Evolutionary conservation across 1,140 invertebrate species (phyloP), one percentile per base, ranked within the genome.

Genomic region (Nomia melanderi): DNA sequence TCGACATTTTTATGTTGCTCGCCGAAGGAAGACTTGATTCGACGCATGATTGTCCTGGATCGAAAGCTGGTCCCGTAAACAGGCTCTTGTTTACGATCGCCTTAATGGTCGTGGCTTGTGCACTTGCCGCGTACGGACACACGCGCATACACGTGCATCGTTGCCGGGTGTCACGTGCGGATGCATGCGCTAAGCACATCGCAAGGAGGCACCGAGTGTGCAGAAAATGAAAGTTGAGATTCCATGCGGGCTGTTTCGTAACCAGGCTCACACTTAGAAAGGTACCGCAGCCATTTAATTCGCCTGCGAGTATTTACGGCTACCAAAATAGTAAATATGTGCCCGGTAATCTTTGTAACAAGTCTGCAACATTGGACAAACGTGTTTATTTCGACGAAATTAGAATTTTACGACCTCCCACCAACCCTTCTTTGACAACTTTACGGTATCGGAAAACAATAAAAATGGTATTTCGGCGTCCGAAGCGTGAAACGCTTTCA

Each of bases 221-320:
- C n/a, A 79, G 83, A 85, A 85, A 85, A 85, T 85, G 83, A 85
- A 85, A 85, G 83, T 85, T 71, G 75, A 81, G 83, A 85, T 85
- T 85, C 83, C 83, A 74, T 75, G 66, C 56, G 67, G 65, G 44
- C 67, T 20, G 64, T 85, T 85, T 85, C 83, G 82, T 75, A 85
- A 85, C 65, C 83, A 84, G 74, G 82, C 65, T 84, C 83, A 75
- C 65, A 64, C 78, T 85, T 85, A 81, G 83, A 85, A 85, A 85
- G 83, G 83, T 78, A 36, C 44, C 54, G 33, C 9, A 20, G 65
- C 44, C 14, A 7, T 82, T 76, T 78, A 31, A 72, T 63, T 54
- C 23, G 57, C 31, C 79, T 47, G 31, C 20, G 41, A 33, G 47
- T 56, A n/a, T 63, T 73, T 44, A 23, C 14, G 27, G 5, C 59